phyloP scores from a whole-genome alignment of 2,797 vertebrate species.

The Tokudaia tokunoshimensis region DNA sequence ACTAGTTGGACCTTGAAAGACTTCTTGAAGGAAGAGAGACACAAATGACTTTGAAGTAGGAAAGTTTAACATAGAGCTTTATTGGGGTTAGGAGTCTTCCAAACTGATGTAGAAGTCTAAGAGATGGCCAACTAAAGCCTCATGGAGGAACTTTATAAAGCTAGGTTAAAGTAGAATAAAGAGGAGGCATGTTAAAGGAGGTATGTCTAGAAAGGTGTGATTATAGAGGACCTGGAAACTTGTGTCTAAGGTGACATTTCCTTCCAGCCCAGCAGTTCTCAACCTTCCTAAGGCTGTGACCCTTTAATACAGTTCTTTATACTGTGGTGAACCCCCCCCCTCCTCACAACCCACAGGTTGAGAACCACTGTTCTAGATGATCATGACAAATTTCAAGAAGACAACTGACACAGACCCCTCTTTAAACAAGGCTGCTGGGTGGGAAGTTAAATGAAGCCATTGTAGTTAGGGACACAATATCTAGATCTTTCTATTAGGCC shows the following conservation, averaged over 20 bases:
- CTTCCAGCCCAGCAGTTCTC: not conserved
- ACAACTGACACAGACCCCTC: not conserved
- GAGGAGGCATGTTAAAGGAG: not conserved
- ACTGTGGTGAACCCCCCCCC: not conserved
- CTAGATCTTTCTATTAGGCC: not conserved
- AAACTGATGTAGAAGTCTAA: not conserved
- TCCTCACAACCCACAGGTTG: not conserved
- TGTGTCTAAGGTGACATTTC: not conserved
- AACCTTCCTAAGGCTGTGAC: not conserved
- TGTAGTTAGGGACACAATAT: not conserved
- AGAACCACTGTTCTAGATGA: not conserved
- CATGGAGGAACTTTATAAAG: not conserved
- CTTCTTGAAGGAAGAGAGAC: not conserved
- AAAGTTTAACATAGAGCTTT: not conserved
- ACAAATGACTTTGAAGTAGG: constrained; percentile 6
- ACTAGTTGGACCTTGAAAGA: not conserved
- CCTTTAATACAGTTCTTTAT: not conserved
- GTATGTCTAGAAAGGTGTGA: not conserved
- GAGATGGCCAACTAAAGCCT: not conserved
- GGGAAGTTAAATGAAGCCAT: not conserved
- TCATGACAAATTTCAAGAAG: not conserved
- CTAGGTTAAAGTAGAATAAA: not conserved
- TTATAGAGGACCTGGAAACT: not conserved
- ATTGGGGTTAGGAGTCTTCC: not conserved
- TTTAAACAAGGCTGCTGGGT: not conserved